Conservation (phyloP, 2,888 invertebrate species). For the Acrobasis repandana region DNA sequence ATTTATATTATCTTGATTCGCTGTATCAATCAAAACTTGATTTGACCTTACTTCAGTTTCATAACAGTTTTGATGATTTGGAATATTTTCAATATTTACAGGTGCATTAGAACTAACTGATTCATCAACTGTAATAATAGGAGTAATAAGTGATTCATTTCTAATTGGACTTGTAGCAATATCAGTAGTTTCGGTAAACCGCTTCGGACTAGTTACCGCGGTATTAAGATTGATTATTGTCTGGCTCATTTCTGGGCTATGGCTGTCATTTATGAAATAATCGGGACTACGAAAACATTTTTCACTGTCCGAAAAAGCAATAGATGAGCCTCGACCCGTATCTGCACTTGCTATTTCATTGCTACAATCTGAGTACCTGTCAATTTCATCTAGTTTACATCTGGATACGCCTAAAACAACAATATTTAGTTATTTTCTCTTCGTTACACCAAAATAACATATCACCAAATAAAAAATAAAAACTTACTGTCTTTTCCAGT, state of each 20-base stretch:
- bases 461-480: background rate
- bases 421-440: too few species aligned
- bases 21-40: background rate
- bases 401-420: slow-evolving; percentile 2
- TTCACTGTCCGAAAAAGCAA: slow-evolving; percentile 62
- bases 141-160: slow-evolving; percentile 8
- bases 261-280: slow-evolving; percentile 48
- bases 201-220: slow-evolving; percentile 37
- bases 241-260: slow-evolving; percentile 41
- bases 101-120: background rate
- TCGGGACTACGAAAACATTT: slow-evolving; percentile 64
- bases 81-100: background rate
- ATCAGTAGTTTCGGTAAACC: slow-evolving; percentile 6
- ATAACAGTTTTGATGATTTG: background rate
- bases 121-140: slow-evolving; percentile 10
- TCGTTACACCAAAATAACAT: too few species aligned
- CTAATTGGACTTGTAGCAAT: slow-evolving; percentile 30
- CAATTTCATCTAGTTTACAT: slow-evolving; percentile 31
- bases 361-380: slow-evolving; percentile 41
- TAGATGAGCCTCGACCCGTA: slow-evolving; percentile 70
- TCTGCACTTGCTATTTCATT: slow-evolving; percentile 60
- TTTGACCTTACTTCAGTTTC: background rate
- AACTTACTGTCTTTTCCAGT: slow-evolving; percentile 9
- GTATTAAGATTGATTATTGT: slow-evolving; percentile 20
- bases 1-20: slow-evolving; percentile 14